Evolutionary conservation across 23 tunicate species (phyloP), one percentile per base, ranked within the genome.

Genomic region (Trididemnum nubilum): DNA sequence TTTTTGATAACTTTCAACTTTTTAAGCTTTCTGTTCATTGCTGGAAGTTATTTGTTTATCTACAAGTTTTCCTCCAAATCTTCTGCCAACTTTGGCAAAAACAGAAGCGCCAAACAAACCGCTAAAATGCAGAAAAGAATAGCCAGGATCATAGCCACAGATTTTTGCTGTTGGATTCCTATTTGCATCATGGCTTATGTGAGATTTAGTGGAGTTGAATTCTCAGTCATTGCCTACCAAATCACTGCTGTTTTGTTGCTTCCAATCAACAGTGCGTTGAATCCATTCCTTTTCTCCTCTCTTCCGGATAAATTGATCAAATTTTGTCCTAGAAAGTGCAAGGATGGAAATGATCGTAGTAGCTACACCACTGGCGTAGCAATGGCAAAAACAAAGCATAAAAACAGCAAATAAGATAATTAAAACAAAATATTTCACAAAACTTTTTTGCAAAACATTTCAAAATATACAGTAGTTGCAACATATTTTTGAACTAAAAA

Each of bases 51-150:
- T 54, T 50, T 52, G 34, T 1, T 71, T 15, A 82, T 82, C 21
- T 82, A 71, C 69, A 71, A 51, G 31, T 49, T n/a, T 0, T n/a
- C 79, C 12, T 15, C 79, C 23, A 72, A 69, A n/a, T n/a, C n/a
- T n/a, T n/a, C n/a, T 28, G 38, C 26, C 34, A 25, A 35, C n/a
- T 33, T 33, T 35, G 34, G 25, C 4, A 0, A 2, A 52, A 36
- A 32, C 34, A 28, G 31, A 38, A 40, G 19, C 24, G 78, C 35
- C 12, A 78, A 30, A 38, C 34, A 79, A 66, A 35, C 34, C 5
- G 1, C 26, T 24, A 29, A 33, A 31, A 66, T 85, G 83, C 89
- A 85, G 71, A 77, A 61, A 38, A 51, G 89, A 49, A 78, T 85
- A 15, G n/a, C 61, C 2, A 34, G 80, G n/a, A n/a, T n/a, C n/a